Evolutionary conservation across 2,797 vertebrate species (phyloP), one percentile per base, ranked within the genome.

Genomic region (Denticeps clupeoides): DNA sequence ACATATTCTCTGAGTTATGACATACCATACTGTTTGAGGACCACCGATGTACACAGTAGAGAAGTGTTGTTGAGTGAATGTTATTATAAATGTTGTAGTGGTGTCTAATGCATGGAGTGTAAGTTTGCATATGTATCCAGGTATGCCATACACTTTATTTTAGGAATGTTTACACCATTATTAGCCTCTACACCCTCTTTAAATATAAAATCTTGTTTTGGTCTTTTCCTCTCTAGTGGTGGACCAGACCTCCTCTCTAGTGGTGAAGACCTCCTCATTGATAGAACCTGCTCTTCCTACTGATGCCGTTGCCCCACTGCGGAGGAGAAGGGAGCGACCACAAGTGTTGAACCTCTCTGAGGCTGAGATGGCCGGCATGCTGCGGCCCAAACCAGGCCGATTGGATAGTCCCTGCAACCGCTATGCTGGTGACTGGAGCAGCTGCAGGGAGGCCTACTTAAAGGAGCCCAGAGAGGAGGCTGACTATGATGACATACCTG

Each of bases 321-420:
- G 93, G 18, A 84, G 87, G 48, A 87, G 87, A 61, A 87, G 86
- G 55, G 92, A 89, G 73, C 91, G 89, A 24, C 87, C 90, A 27
- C 86, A 88, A 51, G 73, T 93, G 68, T 71, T 97, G 62, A 91
- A 94, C 61, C 74, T 97, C 58, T 85, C 69, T 0, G 26, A 81
- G 3, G 46, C 69, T 0, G 87, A 90, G 49, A 71, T 87, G 51
- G 76, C 67, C 0, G 84, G 88, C 0, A 81, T 96, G 11, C 78
- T 96, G 47, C 81, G 95, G 37, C 86, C 90, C 3, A 79, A 82
- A 47, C 81, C 82, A 0, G 85, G 86, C 0, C 85, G 89, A 1
- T 65, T 97, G 15, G 92, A 97, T 73, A 97, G 95, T 64, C 92
- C 93, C 0, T 97, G 94, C 73, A 99, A 97, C 77, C 93, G 94